Base-by-base conservation (phyloP, 2,797 vertebrate genomes). In the Anolis apletophallus region DNA sequence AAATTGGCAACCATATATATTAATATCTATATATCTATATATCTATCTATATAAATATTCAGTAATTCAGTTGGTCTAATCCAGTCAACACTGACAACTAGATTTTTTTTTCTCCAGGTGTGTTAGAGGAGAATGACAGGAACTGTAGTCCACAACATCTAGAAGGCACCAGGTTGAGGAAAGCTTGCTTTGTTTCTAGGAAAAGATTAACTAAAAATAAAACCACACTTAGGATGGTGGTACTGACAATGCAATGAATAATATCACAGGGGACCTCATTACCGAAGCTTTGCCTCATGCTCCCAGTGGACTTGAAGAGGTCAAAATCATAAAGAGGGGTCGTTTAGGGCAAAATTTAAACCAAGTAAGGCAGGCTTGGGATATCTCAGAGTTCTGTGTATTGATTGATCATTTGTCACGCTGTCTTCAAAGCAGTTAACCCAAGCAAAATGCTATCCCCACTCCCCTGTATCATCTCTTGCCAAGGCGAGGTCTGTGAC, bases 361-460 rank as follows among this genome's bases (percentile, higher is more conserved):
- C 87, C 85, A 73, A 93, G 87, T 3, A 0, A 1, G 0, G 64
- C 89, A 89, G 5, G 57, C 69, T 73, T 9, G 3, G 50, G 78
- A 86, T 88, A 77, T 88, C 87, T 80, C 61, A 29, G 50, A 84
- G 83, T 36, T 78, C 83, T 3, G 3, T 57, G 50, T 55, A 3
- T 3, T 85, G 87, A 93, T 91, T 86, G 92, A 91, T 83, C 55
- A 80, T 87, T 85, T 87, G 89, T 71, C 73, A 17, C 55, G 82
- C 34, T 88, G 90, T 91, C 78, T 73, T 81, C 26, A 85, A 86
- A 83, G 89, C 55, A 93, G 89, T 86, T 92, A 93, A 93, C 87
- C 81, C 85, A 88, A 88, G 89, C 85, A 93, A 91, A 79, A 94
- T 91, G 29, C 88, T 87, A 80, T 78, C 26, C 1, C 74, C 0